Evolutionary conservation across 2,797 vertebrate species (phyloP), one percentile per base, ranked within the genome.

Genomic region (Varecia variegata): DNA sequence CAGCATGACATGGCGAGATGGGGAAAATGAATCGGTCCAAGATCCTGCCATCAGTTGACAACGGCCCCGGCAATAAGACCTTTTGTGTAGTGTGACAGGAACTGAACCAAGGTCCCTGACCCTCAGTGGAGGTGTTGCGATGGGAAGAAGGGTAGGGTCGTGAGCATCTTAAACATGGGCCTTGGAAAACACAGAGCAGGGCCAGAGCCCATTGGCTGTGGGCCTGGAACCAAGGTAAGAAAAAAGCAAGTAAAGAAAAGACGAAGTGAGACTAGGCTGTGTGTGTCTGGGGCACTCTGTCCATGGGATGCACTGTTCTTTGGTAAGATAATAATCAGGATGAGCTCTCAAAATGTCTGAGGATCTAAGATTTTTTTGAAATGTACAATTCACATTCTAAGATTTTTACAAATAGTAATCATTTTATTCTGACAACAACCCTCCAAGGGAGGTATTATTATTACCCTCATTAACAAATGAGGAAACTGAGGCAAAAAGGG

Each of bases 11-110:
- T n/a, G 30, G 6, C 1, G 0, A 3, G 11, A 32, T 11, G 2
- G 1, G 1, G 27, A 45, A 2, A 32, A 62, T 58, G 9, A 38
- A 15, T 3, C 3, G 0, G n/a, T 52, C 60, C 30, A 43, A 43
- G 38, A 30, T 70, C 6, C 18, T 6, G 6, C 1, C 85, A 20
- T 58, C 9, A 1, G 30, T 25, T 50, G 35, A 4, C 67, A n/a
- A 3, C 35, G 74, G 54, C 73, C 80, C 50, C 3, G 35, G 58
- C 30, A 93, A 82, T 4, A 7, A 73, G 30, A 54, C 4, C 38
- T 95, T 96, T 87, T 94, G 87, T 95, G 90, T 58, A 67, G 70
- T 27, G 14, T 65, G 80, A 79, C 93, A 94, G 12, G 11, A 88
- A 52, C 70, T 15, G 21, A 20, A 76, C 1, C 56, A 3, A 88